Base-by-base conservation (phyloP, 2,113 vertebrate species). In the Zeus faber region DNA sequence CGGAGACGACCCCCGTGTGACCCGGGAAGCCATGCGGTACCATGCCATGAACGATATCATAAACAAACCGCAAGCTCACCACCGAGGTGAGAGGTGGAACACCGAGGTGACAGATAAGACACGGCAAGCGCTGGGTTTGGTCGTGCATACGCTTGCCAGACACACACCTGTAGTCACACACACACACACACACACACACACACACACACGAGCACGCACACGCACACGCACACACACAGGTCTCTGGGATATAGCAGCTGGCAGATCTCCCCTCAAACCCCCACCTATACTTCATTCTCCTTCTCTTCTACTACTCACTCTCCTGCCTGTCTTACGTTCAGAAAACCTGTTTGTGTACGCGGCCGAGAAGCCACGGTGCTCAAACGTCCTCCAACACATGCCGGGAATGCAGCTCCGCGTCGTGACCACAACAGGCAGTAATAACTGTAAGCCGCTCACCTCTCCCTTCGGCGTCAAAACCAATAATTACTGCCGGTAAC, bases 161-260 rank as follows among this genome's bases (percentile, higher is more conserved):
- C n/a, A n/a, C n/a, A n/a, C n/a, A n/a, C n/a, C n/a, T n/a, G n/a
- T n/a, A n/a, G n/a, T n/a, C n/a, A n/a, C n/a, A n/a, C n/a, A n/a
- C n/a, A n/a, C n/a, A n/a, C n/a, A n/a, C n/a, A n/a, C n/a, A n/a
- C n/a, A n/a, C n/a, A n/a, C n/a, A n/a, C n/a, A n/a, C n/a, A n/a
- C n/a, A n/a, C n/a, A n/a, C n/a, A n/a, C n/a, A n/a, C n/a, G n/a
- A n/a, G n/a, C n/a, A n/a, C n/a, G n/a, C n/a, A n/a, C n/a, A n/a
- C n/a, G n/a, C n/a, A n/a, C n/a, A n/a, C n/a, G n/a, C n/a, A n/a
- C n/a, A n/a, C n/a, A n/a, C n/a, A n/a, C 35, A 26, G 43, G 49
- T 69, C 46, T 25, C 26, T 54, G 60, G 47, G 63, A 76, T 31
- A n/a, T 14, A 22, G 56, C 74, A 74, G 65, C 62, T 74, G 67